Evolutionary conservation across 2,888 invertebrate species (phyloP).

Genomic region (Beris morrisii): DNA sequence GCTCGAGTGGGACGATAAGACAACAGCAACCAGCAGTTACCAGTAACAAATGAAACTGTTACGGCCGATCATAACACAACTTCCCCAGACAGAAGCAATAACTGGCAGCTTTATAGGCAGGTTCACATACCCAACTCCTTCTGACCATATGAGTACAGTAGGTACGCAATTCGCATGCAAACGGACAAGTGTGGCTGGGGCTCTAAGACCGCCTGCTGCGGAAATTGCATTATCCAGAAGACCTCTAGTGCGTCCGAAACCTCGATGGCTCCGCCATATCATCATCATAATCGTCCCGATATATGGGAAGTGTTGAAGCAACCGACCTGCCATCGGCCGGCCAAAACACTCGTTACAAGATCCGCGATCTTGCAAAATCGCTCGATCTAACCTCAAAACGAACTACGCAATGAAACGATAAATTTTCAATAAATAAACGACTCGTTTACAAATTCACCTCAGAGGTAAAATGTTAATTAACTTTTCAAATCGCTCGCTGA

Average conservation of each 20-base stretch:
- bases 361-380: neutral
- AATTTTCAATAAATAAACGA: slow-evolving; percentile 33
- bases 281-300: neutral
- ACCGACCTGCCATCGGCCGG: neutral
- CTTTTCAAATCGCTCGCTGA: slow-evolving; percentile 49
- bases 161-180: neutral
- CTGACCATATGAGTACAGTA: slow-evolving; percentile 1
- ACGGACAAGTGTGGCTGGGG: slow-evolving; percentile 7
- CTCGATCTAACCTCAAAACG: slow-evolving; percentile 17
- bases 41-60: slow-evolving; percentile 31
- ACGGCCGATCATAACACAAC: slow-evolving; percentile 28
- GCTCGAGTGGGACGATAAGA: too few relatives aligned
- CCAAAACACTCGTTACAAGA: neutral
- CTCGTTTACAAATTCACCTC: slow-evolving; percentile 31
- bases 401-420: slow-evolving; percentile 11
- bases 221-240: slow-evolving; percentile 26
- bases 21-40: slow-evolving; percentile 1
- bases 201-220: slow-evolving; percentile 24
- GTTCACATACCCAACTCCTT: neutral
- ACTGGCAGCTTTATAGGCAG: neutral
- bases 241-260: neutral
- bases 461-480: slow-evolving; percentile 55
- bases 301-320: slow-evolving; percentile 2
- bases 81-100: slow-evolving; percentile 30
- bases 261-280: slow-evolving; percentile 16